These are phyloP conservation scores for Noctilio leporinus DNA, from an alignment of 2,113 vertebrate genomes.

Conservation along the genomic window DNA sequence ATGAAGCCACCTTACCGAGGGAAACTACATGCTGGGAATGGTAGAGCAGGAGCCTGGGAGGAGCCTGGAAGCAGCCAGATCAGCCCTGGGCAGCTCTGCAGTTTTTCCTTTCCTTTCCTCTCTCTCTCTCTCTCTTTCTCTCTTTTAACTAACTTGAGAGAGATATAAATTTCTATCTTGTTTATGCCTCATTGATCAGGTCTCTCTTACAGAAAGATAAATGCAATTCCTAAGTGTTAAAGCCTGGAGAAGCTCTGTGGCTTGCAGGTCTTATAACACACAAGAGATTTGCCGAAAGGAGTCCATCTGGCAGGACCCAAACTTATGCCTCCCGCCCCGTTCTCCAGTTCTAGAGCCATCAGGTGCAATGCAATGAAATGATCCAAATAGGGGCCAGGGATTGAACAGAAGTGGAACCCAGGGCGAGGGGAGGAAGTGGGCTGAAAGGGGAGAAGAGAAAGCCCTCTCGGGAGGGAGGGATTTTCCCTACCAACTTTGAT, in stretches of 20 bases:
- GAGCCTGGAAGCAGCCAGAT: background rate
- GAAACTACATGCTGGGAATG: background rate
- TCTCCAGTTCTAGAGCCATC: background rate
- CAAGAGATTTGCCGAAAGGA: background rate
- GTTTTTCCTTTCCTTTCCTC: background rate
- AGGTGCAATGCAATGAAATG: background rate
- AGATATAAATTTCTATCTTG: slow-evolving; percentile 49
- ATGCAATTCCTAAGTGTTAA: slow-evolving; percentile 31
- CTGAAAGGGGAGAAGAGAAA: background rate
- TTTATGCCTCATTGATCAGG: slow-evolving; percentile 18
- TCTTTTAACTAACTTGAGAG: background rate
- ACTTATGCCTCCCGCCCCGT: background rate
- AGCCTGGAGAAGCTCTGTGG: slow-evolving; percentile 2
- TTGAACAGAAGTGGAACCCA: background rate
- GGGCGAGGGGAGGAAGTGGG: background rate
- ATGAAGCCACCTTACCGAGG: background rate
- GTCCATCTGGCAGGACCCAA: background rate
- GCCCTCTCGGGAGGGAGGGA: background rate
- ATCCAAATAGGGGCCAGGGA: background rate
- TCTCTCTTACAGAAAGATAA: slow-evolving; percentile 45
- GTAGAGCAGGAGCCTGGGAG: background rate
- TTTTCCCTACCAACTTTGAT: background rate
- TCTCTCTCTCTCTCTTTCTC: too few species aligned
- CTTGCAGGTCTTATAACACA: background rate
- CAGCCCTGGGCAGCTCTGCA: background rate